Percentiles rank a stretch among this genome's conserved stretches.
Evolutionary conservation across 2,113 vertebrate species (phyloP).

Genomic region (Aspiorhynchus laticeps): DNA sequence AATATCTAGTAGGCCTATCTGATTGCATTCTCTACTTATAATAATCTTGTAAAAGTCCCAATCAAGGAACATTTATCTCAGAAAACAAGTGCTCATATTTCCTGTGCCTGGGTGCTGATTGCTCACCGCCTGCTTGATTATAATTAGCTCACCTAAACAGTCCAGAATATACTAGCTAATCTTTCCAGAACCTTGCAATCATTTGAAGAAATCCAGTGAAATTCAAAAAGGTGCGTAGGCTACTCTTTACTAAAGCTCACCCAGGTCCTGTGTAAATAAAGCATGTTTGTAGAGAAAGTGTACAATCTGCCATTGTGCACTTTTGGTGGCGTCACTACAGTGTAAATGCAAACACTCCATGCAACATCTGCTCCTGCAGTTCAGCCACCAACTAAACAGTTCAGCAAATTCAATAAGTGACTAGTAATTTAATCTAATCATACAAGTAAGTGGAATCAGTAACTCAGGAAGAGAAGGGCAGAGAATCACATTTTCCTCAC

Average conservation of each 20-base stretch:
- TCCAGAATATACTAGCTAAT: background rate
- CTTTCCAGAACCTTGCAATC: background rate
- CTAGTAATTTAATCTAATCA: background rate
- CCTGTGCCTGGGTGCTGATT: slow-evolving; percentile 3
- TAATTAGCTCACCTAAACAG: background rate
- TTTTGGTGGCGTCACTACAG: slow-evolving; percentile 38
- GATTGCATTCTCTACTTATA: background rate
- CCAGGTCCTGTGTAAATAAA: slow-evolving; percentile 25
- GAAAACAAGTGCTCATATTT: background rate
- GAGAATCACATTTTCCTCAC: background rate
- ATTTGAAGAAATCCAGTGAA: background rate
- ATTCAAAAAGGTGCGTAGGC: background rate
- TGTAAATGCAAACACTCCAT: slow-evolving; percentile 50
- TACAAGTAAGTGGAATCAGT: slow-evolving; percentile 1
- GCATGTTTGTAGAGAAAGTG: background rate
- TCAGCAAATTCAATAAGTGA: slow-evolving; percentile 2
- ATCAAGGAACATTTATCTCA: background rate
- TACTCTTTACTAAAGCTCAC: slow-evolving; percentile 29
- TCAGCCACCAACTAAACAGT: background rate
- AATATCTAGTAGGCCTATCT: background rate
- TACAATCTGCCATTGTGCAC: slow-evolving; percentile 43
- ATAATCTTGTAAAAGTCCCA: background rate
- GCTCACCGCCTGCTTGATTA: background rate
- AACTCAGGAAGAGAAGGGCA: background rate
- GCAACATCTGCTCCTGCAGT: slow-evolving; percentile 36